Evolutionary conservation across 1,140 invertebrate genomes (phyloP), one percentile per base, ranked within the genome.

Genomic region (Thalassaphorura encarpata): DNA sequence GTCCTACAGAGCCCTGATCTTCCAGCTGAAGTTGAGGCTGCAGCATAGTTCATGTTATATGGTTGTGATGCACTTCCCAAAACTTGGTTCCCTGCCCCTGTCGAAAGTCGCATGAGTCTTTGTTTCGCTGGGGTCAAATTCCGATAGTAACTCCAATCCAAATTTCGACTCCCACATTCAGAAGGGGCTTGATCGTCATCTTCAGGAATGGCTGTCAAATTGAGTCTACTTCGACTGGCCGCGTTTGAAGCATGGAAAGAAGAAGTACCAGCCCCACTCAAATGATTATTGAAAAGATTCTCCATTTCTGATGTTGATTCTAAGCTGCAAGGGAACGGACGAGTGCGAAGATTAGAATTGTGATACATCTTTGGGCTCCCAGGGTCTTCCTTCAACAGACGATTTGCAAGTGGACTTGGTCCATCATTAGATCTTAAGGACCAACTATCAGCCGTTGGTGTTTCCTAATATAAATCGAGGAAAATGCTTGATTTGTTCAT

Each of bases 181-280:
- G 58, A 41, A 0, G 3, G 24, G 4, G 21, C 23, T 5, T 52
- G 49, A 26, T 62, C 60, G 26, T 58, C 60, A 27, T 59, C 56
- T 41, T 57, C 56, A 8, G 61, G 61, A 46, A 62, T 62, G 2
- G 61, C 57, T 13, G 56, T 54, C 1, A 62, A 33, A 51, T 62
- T 62, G 1, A 56, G 43, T 33, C 56, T 54, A 39, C 60, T 62
- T n/a, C 47, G 46, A 46, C 58, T 11, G 8, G 41, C 8, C 18
- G 21, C 6, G 8, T 5, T 6, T 43, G 41, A 18, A 6, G 8
- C 21, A 43, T 18, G 6, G 18, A 11, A 11, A 23, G 8, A 6
- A 23, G 5, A 6, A 43, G 8, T 23, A 6, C n/a, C 41, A 43
- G 33, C 33, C n/a, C 19, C 18, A 8, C n/a, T 23, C 41, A 18